These are phyloP conservation scores for Callionymus lyra DNA, from an alignment of 2,113 vertebrate genomes.

Conservation along the genomic window DNA sequence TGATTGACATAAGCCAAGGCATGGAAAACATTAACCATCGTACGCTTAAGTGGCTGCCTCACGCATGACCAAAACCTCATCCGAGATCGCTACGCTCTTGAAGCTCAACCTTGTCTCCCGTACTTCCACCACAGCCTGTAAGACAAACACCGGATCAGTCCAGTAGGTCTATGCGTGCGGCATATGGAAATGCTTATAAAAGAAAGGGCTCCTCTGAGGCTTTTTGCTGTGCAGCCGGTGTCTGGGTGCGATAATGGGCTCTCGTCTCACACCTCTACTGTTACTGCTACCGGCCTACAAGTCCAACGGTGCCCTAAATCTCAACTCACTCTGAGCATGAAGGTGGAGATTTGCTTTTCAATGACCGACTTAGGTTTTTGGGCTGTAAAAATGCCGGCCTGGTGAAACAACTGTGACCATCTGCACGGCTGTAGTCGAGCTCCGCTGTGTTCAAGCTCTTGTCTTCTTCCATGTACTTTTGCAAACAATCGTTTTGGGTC, in stretches of 20 bases:
- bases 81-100: constrained; percentile 23
- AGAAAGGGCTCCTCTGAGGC: constrained; percentile 48
- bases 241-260: constrained; percentile 59
- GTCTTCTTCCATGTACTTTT: no score
- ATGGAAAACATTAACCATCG: constrained; percentile 39
- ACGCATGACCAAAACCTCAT: constrained; percentile 32
- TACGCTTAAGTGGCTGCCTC: constrained; percentile 24
- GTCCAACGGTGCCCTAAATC: constrained; percentile 29
- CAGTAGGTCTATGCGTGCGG: constrained; percentile 30
- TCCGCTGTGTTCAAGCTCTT: no score
- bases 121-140: constrained; percentile 53
- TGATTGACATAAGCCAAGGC: constrained; percentile 22
- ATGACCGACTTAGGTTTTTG: no score
- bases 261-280: constrained; percentile 52
- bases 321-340: constrained; percentile 2
- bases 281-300: constrained; percentile 34
- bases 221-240: constrained; percentile 32
- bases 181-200: constrained; percentile 68
- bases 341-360: constrained; percentile 14
- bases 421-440: no score
- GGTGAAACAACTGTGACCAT: no score
- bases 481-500: no score
- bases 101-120: constrained; percentile 44
- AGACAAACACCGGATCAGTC: constrained; percentile 53
- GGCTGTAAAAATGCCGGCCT: no score